Conservation (phyloP, 2,888 invertebrate species). For the Hirtodrosophila confusa region DNA sequence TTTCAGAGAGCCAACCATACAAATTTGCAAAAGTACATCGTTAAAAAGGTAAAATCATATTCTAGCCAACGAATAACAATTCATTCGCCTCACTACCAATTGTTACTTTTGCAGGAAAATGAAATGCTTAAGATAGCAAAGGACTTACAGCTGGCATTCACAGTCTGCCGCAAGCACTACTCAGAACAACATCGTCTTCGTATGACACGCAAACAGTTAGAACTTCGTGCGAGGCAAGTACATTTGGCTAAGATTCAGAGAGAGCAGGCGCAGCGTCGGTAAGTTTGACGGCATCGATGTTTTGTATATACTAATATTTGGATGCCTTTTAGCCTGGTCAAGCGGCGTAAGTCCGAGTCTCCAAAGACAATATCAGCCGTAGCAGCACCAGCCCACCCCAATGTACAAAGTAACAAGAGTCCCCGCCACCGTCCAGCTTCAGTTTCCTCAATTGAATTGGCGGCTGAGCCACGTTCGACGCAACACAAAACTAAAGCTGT, state of each 20-base stretch:
- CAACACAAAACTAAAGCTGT: not conserved
- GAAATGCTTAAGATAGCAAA: constrained; percentile 23
- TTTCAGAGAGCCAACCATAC: constrained; percentile 69
- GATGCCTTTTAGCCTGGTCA: not conserved
- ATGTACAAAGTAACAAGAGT: not conserved
- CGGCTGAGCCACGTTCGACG: not conserved
- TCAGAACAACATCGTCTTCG: constrained; percentile 34
- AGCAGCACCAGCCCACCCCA: not conserved
- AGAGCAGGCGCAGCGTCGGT: constrained; percentile 21
- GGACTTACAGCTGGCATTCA: constrained; percentile 31
- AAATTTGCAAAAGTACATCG: constrained; percentile 54
- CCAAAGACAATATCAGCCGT: not conserved
- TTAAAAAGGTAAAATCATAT: constrained; percentile 45
- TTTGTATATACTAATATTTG: not conserved
- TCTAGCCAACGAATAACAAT: not conserved
- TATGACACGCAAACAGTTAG: constrained; percentile 42
- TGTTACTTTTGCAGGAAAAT: constrained; percentile 23
- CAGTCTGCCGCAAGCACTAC: constrained; percentile 44
- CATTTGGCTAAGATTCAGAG: constrained; percentile 28
- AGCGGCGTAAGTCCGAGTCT: not conserved
- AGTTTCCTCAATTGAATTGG: not conserved
- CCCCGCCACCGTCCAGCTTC: not conserved
- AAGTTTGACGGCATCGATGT: not conserved
- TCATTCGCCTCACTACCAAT: not conserved
- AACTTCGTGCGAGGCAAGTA: constrained; percentile 33